Conservation (phyloP, 2,113 vertebrate species). For the Cynoglossus semilaevis region DNA sequence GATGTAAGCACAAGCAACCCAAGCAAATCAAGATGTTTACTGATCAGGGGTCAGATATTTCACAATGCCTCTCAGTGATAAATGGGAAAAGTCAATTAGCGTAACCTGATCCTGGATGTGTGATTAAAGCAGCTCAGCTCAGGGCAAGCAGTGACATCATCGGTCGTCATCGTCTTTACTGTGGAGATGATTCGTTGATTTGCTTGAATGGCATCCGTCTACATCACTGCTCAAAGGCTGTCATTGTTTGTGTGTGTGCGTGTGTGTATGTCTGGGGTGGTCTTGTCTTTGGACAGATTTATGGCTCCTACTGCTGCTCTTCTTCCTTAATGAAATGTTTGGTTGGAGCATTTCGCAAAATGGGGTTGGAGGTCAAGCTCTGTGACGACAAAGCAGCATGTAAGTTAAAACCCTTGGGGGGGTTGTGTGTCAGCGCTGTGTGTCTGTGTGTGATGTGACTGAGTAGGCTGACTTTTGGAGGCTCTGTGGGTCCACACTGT, state of each 20-base stretch:
- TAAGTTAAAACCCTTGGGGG: constrained; percentile 39
- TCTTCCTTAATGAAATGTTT: constrained; percentile 74
- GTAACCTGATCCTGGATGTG: constrained; percentile 31
- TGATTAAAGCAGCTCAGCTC: constrained; percentile 32
- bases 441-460: constrained; percentile 15
- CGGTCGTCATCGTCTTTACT: constrained; percentile 23
- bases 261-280: constrained; percentile 49
- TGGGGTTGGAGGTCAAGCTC: constrained; percentile 60
- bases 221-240: constrained; percentile 35
- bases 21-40: constrained; percentile 14
- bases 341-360: constrained; percentile 62
- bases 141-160: constrained; percentile 37
- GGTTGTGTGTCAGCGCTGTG: constrained; percentile 23
- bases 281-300: constrained; percentile 65
- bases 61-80: constrained; percentile 2
- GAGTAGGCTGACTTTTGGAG: constrained; percentile 26
- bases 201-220: constrained; percentile 54
- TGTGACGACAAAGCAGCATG: constrained; percentile 38
- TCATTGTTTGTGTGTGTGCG: constrained; percentile 16
- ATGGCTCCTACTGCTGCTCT: constrained; percentile 40
- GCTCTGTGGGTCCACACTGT: constrained; percentile 10
- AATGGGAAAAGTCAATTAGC: constrained; percentile 22
- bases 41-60: constrained; percentile 28
- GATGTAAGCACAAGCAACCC: constrained; percentile 39
- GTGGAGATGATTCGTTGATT: constrained; percentile 60